These are phyloP conservation scores for Buteo buteo DNA, from an alignment of 2,113 vertebrate genomes.

Conservation along the genomic window DNA sequence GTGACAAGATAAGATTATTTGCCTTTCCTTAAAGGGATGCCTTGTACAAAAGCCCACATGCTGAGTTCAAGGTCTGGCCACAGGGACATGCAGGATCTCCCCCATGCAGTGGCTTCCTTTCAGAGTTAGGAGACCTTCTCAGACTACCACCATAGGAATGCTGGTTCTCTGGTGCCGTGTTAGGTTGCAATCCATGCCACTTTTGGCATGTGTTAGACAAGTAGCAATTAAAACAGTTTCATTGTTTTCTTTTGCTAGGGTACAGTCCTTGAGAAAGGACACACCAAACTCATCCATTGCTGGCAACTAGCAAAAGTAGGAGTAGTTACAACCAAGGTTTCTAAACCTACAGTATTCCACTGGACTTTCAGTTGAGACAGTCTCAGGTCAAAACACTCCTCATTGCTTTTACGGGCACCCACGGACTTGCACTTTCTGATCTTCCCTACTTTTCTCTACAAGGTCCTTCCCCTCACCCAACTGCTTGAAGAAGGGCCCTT, in stretches of 20 bases:
- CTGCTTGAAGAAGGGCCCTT: background rate
- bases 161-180: background rate
- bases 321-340: background rate
- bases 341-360: background rate
- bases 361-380: background rate
- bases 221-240: background rate
- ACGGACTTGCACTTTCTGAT: background rate
- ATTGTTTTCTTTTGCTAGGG: background rate
- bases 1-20: background rate
- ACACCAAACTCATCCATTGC: background rate
- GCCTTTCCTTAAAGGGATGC: background rate
- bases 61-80: background rate
- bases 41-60: background rate
- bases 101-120: background rate
- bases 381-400: background rate
- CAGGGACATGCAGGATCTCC: background rate
- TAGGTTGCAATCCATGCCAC: background rate
- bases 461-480: background rate
- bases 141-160: background rate
- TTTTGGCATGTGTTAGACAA: background rate
- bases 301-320: background rate
- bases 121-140: background rate
- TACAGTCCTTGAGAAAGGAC: background rate
- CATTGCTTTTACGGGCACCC: background rate
- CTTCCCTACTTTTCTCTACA: background rate